A percentile compares a stretch with the other conserved stretches of the same genome.
These are phyloP conservation scores for Adelphocoris suturalis DNA, from an alignment of 2,888 invertebrate species.

Conservation along the genomic window DNA sequence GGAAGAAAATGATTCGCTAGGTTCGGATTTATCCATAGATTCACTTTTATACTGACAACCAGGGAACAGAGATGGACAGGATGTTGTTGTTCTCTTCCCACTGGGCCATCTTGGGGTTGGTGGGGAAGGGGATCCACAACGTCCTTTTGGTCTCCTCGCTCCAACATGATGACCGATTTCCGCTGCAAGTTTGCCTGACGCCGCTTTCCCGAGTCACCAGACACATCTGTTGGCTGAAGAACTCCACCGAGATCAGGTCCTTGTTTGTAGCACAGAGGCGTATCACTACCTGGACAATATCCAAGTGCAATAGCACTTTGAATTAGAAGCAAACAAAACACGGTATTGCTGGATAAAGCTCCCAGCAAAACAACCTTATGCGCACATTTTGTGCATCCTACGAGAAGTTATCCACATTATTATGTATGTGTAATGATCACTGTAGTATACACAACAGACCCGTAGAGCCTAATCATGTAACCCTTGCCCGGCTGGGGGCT, in stretches of 20 bases:
- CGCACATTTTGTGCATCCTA: too few relatives aligned
- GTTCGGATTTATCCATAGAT: background rate
- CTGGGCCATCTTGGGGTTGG: constrained; percentile 21
- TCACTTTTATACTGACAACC: constrained; percentile 4
- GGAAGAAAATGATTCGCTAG: background rate
- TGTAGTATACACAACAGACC: too few relatives aligned
- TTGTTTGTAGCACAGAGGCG: constrained; percentile 17
- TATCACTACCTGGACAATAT: constrained; percentile 45
- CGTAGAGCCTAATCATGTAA: too few relatives aligned
- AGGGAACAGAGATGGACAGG: constrained; percentile 46
- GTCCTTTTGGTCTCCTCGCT: constrained; percentile 45
- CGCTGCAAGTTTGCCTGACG: background rate
- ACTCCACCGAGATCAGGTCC: constrained; percentile 52
- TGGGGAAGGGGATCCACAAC: constrained; percentile 58
- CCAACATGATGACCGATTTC: constrained; percentile 43
- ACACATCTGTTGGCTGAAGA: constrained; percentile 9
- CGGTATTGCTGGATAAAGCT: too few relatives aligned
- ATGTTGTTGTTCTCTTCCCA: constrained; percentile 63
- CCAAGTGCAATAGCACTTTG: too few relatives aligned
- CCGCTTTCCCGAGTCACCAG: constrained; percentile 23
- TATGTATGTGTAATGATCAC: too few relatives aligned
- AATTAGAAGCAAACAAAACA: too few relatives aligned
- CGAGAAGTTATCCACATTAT: too few relatives aligned
- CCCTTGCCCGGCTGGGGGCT: too few relatives aligned
- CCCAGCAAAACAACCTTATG: too few relatives aligned